phyloP scores from a whole-genome alignment of 2,888 invertebrate genomes.

The Cistogaster globosa region DNA sequence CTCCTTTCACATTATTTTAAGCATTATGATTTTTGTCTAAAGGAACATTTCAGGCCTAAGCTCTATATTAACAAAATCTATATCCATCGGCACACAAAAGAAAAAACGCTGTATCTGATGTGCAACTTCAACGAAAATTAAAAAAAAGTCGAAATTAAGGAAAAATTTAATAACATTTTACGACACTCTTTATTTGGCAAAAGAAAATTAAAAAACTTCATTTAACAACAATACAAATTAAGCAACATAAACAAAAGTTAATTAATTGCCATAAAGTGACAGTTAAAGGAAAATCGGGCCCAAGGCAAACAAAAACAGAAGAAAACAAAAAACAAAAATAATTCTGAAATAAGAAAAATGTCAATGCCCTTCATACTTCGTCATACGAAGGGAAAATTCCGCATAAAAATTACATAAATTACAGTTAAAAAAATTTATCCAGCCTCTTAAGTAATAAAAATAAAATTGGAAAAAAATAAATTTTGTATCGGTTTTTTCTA shows the following conservation, averaged over 20 bases:
- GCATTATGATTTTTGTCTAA: no score
- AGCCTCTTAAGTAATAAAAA: constrained; percentile 25
- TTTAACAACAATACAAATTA: constrained; percentile 60
- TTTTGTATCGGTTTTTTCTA: background rate
- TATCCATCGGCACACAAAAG: no score
- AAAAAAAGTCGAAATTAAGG: no score
- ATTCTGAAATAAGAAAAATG: constrained; percentile 31
- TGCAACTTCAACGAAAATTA: no score
- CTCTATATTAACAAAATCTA: no score
- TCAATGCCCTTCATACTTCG: constrained; percentile 34
- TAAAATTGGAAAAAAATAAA: constrained; percentile 24
- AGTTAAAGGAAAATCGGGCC: constrained; percentile 69
- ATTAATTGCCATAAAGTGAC: constrained; percentile 70
- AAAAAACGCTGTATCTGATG: no score
- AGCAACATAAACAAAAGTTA: constrained; percentile 70
- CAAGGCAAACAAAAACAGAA: constrained; percentile 46
- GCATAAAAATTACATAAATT: constrained; percentile 61
- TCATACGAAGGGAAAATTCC: constrained; percentile 24
- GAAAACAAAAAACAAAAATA: constrained; percentile 19
- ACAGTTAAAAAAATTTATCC: constrained; percentile 19
- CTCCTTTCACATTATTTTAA: no score
- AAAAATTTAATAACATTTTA: no score
- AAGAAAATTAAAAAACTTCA: constrained; percentile 36
- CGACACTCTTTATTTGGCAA: constrained; percentile 15
- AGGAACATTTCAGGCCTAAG: no score